Evolutionary conservation across 2,888 invertebrate genomes (phyloP).

Genomic region (Diogma glabrata): DNA sequence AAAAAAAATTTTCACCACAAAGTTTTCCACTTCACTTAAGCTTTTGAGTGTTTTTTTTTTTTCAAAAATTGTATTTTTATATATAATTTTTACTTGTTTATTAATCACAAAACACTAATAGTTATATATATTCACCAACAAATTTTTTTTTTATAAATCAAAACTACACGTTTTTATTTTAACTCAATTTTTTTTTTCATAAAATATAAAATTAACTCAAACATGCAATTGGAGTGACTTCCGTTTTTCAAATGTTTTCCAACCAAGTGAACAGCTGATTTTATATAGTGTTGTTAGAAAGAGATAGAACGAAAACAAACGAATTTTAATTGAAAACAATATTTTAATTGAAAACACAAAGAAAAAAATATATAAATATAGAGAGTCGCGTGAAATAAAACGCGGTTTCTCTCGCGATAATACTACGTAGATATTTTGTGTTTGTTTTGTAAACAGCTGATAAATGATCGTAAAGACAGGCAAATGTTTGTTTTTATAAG

Average conservation of each 20-base stretch:
- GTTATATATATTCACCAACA: too few species aligned
- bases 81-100: too few species aligned
- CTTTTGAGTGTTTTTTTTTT: too few species aligned
- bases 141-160: too few species aligned
- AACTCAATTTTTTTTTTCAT: background rate
- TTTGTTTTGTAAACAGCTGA: conserved; percentile 8
- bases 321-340: too few species aligned
- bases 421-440: too few species aligned
- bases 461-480: conserved; percentile 8
- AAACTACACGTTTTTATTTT: background rate
- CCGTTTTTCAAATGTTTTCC: conserved; percentile 35
- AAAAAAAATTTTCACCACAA: background rate
- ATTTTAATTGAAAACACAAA: conserved; percentile 16
- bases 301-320: conserved; percentile 24
- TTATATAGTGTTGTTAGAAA: conserved; percentile 33
- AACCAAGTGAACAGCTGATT: conserved; percentile 35
- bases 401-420: too few species aligned
- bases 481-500: too few species aligned
- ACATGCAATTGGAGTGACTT: conserved; percentile 18
- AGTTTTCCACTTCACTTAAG: background rate
- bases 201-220: background rate
- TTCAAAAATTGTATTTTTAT: too few species aligned
- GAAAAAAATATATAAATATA: conserved; percentile 2
- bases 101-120: too few species aligned
- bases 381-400: too few species aligned